Evolutionary conservation across 2,113 vertebrate species (phyloP).

Genomic region (Pelodiscus sinensis): DNA sequence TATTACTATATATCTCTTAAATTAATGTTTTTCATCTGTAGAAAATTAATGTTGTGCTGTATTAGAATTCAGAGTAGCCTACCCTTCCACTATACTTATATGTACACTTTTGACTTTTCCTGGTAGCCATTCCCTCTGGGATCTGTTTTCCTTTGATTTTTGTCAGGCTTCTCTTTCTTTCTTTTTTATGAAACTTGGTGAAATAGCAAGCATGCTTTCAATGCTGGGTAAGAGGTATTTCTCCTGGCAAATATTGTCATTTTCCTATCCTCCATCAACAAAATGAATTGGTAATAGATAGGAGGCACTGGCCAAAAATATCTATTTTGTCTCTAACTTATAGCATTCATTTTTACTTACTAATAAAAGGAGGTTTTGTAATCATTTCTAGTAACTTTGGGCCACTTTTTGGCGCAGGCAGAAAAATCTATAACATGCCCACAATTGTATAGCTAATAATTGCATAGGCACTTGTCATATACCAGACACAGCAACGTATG

Average conservation of each 20-base stretch:
- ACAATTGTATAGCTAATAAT: background rate
- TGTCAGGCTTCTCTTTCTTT: background rate
- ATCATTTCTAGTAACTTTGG: background rate
- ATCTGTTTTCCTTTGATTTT: background rate
- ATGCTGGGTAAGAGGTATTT: background rate
- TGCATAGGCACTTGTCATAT: background rate
- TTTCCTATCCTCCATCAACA: background rate
- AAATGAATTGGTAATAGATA: background rate
- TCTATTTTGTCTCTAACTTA: rapidly evolving
- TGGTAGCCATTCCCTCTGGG: background rate
- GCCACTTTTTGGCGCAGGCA: rapidly evolving
- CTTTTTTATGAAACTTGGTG: background rate
- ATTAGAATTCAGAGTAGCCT: rapidly evolving
- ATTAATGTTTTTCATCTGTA: background rate
- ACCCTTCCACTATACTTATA: background rate
- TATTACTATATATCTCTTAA: background rate
- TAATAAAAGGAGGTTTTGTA: background rate
- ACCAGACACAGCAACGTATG: background rate
- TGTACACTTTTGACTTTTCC: background rate
- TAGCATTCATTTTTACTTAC: background rate
- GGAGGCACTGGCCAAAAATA: background rate
- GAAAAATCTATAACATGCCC: background rate
- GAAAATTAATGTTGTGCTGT: background rate
- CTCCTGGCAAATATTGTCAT: background rate
- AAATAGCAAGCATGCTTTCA: background rate